Conservation (phyloP, 2,888 invertebrate species). For the Sinodicranocentrus sp. region DNA sequence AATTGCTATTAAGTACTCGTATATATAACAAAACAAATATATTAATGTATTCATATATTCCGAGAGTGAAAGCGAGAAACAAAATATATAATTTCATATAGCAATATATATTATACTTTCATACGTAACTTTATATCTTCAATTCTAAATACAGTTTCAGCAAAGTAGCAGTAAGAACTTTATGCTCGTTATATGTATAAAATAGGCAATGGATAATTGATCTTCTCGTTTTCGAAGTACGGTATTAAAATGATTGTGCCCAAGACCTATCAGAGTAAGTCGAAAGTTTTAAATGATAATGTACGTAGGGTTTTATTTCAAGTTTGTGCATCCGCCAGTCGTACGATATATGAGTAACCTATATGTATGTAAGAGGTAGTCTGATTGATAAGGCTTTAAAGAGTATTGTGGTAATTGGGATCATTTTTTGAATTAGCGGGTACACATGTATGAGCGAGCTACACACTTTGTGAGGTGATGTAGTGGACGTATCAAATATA, state of each 20-base stretch:
- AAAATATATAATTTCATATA: conserved; percentile 58
- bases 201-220: background rate
- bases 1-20: background rate
- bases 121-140: conserved; percentile 57
- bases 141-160: conserved; percentile 7
- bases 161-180: conserved; percentile 11
- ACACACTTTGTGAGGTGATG: background rate
- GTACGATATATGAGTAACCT: too few species aligned
- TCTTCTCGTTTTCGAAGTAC: background rate
- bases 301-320: too few species aligned
- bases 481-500: background rate
- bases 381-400: conserved; percentile 15
- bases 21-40: conserved; percentile 1
- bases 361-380: background rate
- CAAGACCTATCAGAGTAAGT: background rate
- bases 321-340: too few species aligned
- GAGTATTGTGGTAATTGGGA: conserved; percentile 3
- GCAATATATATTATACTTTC: conserved; percentile 62
- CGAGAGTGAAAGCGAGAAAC: conserved; percentile 48
- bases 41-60: conserved; percentile 11
- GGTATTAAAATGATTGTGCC: conserved; percentile 13
- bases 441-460: background rate
- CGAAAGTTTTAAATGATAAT: background rate
- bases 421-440: background rate
- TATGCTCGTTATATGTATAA: background rate